These are phyloP conservation scores for Aulostomus chinensis DNA, from an alignment of 2,797 vertebrate genomes.

Conservation along the genomic window DNA sequence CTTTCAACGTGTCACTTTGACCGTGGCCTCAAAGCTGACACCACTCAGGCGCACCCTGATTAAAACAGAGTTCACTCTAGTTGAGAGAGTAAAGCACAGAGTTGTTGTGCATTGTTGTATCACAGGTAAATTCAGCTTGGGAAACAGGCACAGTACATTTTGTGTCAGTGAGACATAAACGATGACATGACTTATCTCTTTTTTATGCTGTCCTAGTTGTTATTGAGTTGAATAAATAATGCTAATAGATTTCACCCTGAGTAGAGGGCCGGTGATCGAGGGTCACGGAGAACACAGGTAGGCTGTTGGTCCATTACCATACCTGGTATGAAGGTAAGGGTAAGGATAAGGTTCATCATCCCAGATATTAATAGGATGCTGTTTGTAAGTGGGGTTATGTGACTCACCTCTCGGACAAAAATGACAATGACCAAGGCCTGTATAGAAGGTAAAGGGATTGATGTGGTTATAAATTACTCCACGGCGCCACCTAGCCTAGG, in stretches of 20 bases:
- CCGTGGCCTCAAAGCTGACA: constrained; percentile 47
- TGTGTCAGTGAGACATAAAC: constrained; percentile 51
- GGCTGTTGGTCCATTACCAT: constrained; percentile 71
- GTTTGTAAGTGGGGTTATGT: constrained; percentile 82
- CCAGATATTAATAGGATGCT: constrained; percentile 80
- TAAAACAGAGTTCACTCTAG: no score
- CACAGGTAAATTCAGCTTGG: constrained; percentile 35
- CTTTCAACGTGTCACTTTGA: constrained; percentile 69
- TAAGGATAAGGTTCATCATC: constrained; percentile 80
- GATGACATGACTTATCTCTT: constrained; percentile 60
- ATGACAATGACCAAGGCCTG: constrained; percentile 85
- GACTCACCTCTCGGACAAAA: constrained; percentile 84
- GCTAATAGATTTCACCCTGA: constrained; percentile 76
- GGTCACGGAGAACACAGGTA: constrained; percentile 75
- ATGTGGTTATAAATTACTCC: constrained; percentile 87
- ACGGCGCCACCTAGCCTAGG: constrained; percentile 83
- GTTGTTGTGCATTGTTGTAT: constrained; percentile 18
- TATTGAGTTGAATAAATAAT: constrained; percentile 74
- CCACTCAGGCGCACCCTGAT: constrained; percentile 24
- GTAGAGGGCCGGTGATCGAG: constrained; percentile 58
- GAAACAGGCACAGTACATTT: constrained; percentile 38
- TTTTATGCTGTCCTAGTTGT: constrained; percentile 62
- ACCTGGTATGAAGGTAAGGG: constrained; percentile 77
- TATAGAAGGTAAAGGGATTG: constrained; percentile 81
- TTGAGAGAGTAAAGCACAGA: constrained; percentile 28